phyloP scores from a whole-genome alignment of 2,888 invertebrate genomes.

The Drosophila imparisetae region DNA sequence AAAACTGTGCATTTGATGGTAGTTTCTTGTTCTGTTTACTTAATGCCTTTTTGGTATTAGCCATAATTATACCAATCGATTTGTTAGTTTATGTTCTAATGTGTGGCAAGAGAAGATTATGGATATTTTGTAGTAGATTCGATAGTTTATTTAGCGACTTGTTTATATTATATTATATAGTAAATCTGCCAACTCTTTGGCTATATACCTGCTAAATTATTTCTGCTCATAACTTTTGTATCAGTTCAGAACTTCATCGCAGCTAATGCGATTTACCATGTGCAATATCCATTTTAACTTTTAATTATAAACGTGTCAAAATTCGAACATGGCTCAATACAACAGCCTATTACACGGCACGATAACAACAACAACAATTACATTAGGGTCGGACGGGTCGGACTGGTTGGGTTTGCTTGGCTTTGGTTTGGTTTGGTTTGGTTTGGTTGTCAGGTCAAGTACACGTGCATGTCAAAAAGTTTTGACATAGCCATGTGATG shows the following conservation, averaged over 20 bases:
- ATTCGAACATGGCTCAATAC: slow-evolving; percentile 30
- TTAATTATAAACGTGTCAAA: slow-evolving; percentile 59
- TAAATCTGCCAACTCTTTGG: neutral
- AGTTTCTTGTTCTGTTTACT: slow-evolving; percentile 29
- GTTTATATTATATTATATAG: neutral
- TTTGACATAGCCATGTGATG: slow-evolving; percentile 58
- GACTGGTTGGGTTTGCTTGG: neutral
- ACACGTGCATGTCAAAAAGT: slow-evolving; percentile 71
- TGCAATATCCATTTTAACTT: slow-evolving; percentile 16
- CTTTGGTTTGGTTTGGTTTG: neutral
- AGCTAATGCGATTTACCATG: slow-evolving; percentile 1
- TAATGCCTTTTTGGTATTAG: slow-evolving; percentile 8
- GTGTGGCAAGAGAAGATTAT: neutral
- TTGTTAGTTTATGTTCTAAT: slow-evolving; percentile 8
- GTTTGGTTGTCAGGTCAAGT: slow-evolving; percentile 65
- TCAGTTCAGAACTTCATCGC: neutral
- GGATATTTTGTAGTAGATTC: neutral
- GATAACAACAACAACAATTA: slow-evolving; percentile 27
- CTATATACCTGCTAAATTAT: neutral
- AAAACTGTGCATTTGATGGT: slow-evolving; percentile 24
- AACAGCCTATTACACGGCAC: neutral
- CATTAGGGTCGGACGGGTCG: slow-evolving; percentile 3
- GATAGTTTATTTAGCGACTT: neutral
- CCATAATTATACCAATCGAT: slow-evolving; percentile 29
- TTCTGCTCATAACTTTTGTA: neutral